Evolutionary conservation across 2,113 vertebrate species (phyloP), one percentile per base, ranked within the genome.

Genomic region (Scalopus aquaticus): DNA sequence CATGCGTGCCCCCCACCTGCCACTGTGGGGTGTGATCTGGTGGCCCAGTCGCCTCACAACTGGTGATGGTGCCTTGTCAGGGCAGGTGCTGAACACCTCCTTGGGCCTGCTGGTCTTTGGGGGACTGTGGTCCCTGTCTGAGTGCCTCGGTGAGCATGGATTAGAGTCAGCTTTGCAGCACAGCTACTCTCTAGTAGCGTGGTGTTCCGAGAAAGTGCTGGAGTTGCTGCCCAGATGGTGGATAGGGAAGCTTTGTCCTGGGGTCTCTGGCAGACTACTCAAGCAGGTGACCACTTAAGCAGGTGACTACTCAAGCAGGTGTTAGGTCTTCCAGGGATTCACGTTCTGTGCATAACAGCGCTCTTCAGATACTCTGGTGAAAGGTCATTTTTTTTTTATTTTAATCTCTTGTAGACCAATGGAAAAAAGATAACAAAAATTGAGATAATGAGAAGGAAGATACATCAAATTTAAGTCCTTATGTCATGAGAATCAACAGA

Each of bases 181-280:
- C 42, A 37, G 37, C 56, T 22, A 2, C 30, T 28, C 26, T 46
- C 32, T 39, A 26, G 24, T 8, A 30, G 16, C 6, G 58, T 65
- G 6, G 5, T 20, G 13, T 89, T 37, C 28, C 0, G 5, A 46
- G 19, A 32, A 85, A 20, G 65, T 44, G 22, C 28, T 32, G 42
- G 65, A 39, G 67, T 0, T 5, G 5, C 12, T 9, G 0, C n/a
- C 2, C 32, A 22, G 9, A 13, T 0, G 0, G 35, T 28, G 51
- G 39, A n/a, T 35, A 42, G 35, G 28, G 17, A 32, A n/a, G 69
- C 16, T 67, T n/a, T 67, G 51, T 51, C 10, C 74, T 20, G 39
- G 67, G 22, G 13, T 58, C 74, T 90, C 51, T 49, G 51, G 28
- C 16, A 28, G 19, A 30, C 11, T 39, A 16, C 46, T 13, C 12